A percentile compares a stretch with the other conserved stretches of the same genome.
Evolutionary conservation across 2,888 invertebrate genomes (phyloP).

Genomic region (Orchestes rusci): DNA sequence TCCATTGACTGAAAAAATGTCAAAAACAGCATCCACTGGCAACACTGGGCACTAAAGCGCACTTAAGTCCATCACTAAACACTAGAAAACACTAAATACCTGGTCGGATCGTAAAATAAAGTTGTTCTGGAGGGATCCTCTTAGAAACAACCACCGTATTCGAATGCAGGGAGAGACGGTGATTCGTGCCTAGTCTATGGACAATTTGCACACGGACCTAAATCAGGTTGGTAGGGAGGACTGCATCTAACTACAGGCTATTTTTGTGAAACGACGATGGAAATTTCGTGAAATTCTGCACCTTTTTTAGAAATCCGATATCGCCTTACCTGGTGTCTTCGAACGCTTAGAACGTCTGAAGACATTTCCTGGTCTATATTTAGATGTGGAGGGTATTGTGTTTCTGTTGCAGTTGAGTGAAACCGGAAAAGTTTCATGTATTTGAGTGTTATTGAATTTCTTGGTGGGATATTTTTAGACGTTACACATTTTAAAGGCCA

Average conservation of each 20-base stretch:
- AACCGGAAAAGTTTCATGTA: too few species aligned
- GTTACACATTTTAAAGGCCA: too few species aligned
- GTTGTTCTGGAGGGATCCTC: conserved; percentile 24
- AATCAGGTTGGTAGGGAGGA: conserved; percentile 30
- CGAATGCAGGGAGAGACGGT: conserved; percentile 50
- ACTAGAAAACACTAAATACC: too few species aligned
- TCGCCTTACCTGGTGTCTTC: conserved; percentile 32
- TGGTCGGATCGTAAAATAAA: conserved; percentile 38
- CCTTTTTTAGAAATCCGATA: conserved; percentile 43
- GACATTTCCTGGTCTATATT: too few species aligned
- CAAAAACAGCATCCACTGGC: conserved; percentile 21
- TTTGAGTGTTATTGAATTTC: too few species aligned
- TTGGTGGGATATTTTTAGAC: too few species aligned
- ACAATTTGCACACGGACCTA: conserved; percentile 56
- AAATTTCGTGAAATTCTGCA: conserved; percentile 42
- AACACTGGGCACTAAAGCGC: not conserved
- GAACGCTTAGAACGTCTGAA: too few species aligned
- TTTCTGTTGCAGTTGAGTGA: too few species aligned
- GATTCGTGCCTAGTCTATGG: conserved; percentile 53
- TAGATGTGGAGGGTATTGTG: too few species aligned
- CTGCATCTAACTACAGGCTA: conserved; percentile 38
- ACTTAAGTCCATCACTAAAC: not conserved
- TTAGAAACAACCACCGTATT: conserved; percentile 47
- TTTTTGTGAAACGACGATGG: conserved; percentile 46
- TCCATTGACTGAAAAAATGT: not conserved